These are phyloP conservation scores for Hypercompe scribonia DNA, from an alignment of 2,888 invertebrate genomes.

Conservation along the genomic window DNA sequence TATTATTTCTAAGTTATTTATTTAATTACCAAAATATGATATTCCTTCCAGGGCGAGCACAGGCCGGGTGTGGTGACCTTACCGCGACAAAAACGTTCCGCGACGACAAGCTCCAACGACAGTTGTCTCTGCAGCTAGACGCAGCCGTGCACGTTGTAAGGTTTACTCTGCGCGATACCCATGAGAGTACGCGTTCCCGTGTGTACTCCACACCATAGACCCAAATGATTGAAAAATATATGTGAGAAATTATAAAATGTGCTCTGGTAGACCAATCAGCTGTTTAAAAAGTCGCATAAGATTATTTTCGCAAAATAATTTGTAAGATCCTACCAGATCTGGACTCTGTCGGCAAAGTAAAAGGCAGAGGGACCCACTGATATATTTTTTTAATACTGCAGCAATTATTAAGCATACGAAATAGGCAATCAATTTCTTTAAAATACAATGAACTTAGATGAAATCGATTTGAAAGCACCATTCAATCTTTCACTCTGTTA, in stretches of 20 bases:
- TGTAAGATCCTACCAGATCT: too few species aligned
- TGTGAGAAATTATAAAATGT: neutral
- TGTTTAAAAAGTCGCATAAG: neutral
- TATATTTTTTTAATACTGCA: too few species aligned
- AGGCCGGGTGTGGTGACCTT: slow-evolving; percentile 69
- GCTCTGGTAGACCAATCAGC: neutral
- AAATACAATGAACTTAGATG: neutral
- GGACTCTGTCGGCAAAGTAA: too few species aligned
- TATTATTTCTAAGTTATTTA: neutral
- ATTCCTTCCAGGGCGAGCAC: slow-evolving; percentile 70
- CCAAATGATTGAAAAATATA: neutral
- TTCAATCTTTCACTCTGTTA: neutral
- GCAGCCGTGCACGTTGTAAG: neutral
- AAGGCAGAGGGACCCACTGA: too few species aligned
- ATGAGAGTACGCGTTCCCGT: too few species aligned
- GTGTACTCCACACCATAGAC: neutral
- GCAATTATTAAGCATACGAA: too few species aligned
- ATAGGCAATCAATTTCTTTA: neutral
- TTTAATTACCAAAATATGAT: neutral
- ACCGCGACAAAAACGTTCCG: slow-evolving; percentile 62
- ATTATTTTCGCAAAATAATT: neutral
- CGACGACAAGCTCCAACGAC: slow-evolving; percentile 52
- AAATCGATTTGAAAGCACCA: neutral
- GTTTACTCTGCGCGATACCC: slow-evolving; percentile 26
- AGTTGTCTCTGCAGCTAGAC: slow-evolving; percentile 71